A percentile compares a stretch with the other conserved stretches of the same genome.
Evolutionary conservation across 2,113 vertebrate species (phyloP).

Genomic region (Ailuropoda melanoleuca): DNA sequence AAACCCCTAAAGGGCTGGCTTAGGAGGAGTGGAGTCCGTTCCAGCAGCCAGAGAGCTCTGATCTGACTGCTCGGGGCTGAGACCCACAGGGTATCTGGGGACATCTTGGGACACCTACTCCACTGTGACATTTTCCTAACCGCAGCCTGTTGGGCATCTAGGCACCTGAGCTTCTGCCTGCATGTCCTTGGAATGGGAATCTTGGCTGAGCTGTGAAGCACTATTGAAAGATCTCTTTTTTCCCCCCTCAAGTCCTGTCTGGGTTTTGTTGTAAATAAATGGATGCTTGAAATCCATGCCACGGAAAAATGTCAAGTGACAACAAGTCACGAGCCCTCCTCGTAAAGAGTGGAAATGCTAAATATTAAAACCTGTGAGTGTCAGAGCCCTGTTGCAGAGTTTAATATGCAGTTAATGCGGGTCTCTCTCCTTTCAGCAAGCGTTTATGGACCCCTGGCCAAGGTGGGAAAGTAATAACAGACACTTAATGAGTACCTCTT

Average conservation of each 20-base stretch:
- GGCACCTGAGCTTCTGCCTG: not conserved
- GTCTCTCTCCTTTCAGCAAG: not conserved
- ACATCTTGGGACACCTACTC: not conserved
- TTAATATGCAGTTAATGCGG: not conserved
- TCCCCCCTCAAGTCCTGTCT: not conserved
- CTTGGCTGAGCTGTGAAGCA: not conserved
- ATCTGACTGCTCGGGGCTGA: not conserved
- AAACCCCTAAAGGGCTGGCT: not conserved
- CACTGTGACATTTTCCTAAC: not conserved
- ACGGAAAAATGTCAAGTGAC: not conserved
- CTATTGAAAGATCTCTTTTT: not conserved
- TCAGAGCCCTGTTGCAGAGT: not conserved
- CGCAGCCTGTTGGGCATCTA: not conserved
- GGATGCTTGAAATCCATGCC: not conserved
- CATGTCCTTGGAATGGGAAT: not conserved
- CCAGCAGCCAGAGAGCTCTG: not conserved
- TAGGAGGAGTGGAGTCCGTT: not conserved
- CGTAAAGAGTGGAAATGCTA: not conserved
- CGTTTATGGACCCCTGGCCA: not conserved
- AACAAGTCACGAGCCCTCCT: not conserved
- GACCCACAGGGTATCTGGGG: not conserved
- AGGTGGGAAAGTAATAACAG: not conserved
- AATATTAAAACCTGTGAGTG: not conserved
- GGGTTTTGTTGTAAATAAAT: slow-evolving; percentile 19
- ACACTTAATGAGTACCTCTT: not conserved